Percentiles rank a stretch among this genome's conserved stretches.
These are phyloP conservation scores for Podabrus alpinus DNA, from an alignment of 2,888 invertebrate species.

Conservation along the genomic window DNA sequence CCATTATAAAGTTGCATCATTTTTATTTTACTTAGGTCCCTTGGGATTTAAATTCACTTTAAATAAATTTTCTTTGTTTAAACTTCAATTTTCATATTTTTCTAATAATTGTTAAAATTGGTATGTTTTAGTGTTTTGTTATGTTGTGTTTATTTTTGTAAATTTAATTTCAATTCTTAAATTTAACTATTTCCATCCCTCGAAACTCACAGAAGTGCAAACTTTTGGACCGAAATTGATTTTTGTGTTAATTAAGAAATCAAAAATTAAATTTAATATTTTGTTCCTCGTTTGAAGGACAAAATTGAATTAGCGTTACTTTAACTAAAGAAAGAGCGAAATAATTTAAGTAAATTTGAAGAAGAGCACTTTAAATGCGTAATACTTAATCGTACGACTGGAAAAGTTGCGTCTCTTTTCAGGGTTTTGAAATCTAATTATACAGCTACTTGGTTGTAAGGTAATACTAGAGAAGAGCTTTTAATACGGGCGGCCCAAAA, in stretches of 20 bases:
- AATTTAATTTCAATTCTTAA: no score
- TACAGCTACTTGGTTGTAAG: constrained; percentile 27
- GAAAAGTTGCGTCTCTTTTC: constrained; percentile 21
- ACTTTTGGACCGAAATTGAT: not conserved
- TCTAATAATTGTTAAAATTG: no score
- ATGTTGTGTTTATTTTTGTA: no score
- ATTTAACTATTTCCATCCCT: no score
- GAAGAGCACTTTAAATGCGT: constrained; percentile 22
- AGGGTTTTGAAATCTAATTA: constrained; percentile 28
- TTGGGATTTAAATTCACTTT: no score
- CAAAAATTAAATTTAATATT: not conserved
- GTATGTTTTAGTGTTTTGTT: no score
- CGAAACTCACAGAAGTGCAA: not conserved
- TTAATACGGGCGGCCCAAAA: constrained; percentile 30
- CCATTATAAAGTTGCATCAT: no score
- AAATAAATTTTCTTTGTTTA: no score
- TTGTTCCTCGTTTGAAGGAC: not conserved
- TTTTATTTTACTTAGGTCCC: no score
- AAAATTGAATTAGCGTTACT: not conserved
- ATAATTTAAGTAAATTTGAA: constrained; percentile 5
- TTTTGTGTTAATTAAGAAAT: not conserved
- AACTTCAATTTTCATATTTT: no score
- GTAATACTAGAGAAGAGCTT: constrained; percentile 27
- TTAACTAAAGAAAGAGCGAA: not conserved
- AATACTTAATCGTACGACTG: constrained; percentile 26